A percentile compares a stretch with the other conserved stretches of the same genome.
Conservation (phyloP, 1,140 invertebrate genomes). For the Bactericera cockerelli region DNA sequence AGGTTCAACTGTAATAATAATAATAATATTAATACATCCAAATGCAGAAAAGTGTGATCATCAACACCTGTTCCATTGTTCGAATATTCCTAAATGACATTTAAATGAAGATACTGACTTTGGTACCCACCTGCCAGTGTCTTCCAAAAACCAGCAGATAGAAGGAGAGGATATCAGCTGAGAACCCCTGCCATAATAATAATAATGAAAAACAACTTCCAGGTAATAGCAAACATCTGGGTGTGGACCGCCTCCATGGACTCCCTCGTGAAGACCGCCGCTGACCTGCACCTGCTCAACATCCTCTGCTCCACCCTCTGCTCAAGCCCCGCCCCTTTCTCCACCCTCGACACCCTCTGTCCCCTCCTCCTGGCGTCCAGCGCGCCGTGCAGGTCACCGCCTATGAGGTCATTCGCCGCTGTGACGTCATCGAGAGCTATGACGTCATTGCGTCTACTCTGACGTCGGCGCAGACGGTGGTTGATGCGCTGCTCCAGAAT, state of each 20-base stretch:
- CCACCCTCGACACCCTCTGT: not conserved
- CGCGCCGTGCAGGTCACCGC: not conserved
- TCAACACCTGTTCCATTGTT: too few relatives aligned
- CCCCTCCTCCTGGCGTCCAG: not conserved
- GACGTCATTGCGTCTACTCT: not conserved
- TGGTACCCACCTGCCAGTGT: too few relatives aligned
- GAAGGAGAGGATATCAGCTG: too few relatives aligned
- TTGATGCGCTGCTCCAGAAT: not conserved
- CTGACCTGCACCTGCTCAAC: not conserved
- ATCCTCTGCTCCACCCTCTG: not conserved
- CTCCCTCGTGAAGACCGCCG: not conserved
- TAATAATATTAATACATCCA: too few relatives aligned
- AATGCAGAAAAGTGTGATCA: too few relatives aligned
- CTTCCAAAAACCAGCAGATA: too few relatives aligned
- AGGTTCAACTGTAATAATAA: too few relatives aligned
- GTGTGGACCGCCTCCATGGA: not conserved
- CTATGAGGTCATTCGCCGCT: not conserved
- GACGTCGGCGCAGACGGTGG: not conserved
- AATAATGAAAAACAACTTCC: too few relatives aligned
- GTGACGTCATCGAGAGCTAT: not conserved
- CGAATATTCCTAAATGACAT: too few relatives aligned
- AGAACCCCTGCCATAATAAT: too few relatives aligned
- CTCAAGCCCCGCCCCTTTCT: not conserved
- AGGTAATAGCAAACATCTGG: not conserved
- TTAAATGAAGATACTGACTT: too few relatives aligned